A percentile compares a stretch with the other conserved stretches of the same genome.
Conservation (phyloP, 2,888 invertebrate genomes). For the Scrobipalpa costella region DNA sequence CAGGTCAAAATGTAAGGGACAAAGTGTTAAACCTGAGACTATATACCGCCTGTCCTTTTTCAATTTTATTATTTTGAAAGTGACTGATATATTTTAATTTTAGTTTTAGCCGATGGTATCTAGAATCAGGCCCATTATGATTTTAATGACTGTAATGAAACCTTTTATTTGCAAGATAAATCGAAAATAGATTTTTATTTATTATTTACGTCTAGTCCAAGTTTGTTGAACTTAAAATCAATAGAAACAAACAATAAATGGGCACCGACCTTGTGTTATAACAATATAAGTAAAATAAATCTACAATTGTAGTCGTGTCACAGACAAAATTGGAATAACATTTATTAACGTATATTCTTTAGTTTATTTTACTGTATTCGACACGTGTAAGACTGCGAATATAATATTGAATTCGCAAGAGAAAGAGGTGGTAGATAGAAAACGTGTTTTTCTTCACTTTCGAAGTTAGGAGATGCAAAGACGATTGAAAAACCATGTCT, state of each 20-base stretch:
- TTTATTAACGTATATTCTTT: conserved; percentile 1
- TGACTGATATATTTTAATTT: too few relatives aligned
- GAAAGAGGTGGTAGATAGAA: neutral
- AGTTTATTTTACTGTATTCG: neutral
- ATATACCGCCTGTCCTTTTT: too few relatives aligned
- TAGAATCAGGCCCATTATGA: too few relatives aligned
- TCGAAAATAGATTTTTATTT: too few relatives aligned
- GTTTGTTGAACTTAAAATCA: neutral
- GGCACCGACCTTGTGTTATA: neutral
- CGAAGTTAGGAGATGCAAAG: neutral
- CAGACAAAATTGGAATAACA: neutral
- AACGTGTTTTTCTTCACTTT: conserved; percentile 1
- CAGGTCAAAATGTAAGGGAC: too few relatives aligned
- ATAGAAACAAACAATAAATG: neutral
- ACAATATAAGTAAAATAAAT: neutral
- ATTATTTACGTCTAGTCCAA: too few relatives aligned
- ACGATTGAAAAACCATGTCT: neutral
- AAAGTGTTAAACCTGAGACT: too few relatives aligned
- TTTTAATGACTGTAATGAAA: neutral
- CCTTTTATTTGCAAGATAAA: neutral
- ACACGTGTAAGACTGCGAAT: conserved; percentile 12
- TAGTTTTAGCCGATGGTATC: too few relatives aligned
- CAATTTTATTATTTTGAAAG: too few relatives aligned
- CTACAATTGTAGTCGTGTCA: neutral
- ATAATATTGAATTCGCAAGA: conserved; percentile 28